A percentile compares a stretch with the other conserved stretches of the same genome.
Evolutionary conservation across 2,888 invertebrate species (phyloP).

Genomic region (Pandemis cinnamomeana): DNA sequence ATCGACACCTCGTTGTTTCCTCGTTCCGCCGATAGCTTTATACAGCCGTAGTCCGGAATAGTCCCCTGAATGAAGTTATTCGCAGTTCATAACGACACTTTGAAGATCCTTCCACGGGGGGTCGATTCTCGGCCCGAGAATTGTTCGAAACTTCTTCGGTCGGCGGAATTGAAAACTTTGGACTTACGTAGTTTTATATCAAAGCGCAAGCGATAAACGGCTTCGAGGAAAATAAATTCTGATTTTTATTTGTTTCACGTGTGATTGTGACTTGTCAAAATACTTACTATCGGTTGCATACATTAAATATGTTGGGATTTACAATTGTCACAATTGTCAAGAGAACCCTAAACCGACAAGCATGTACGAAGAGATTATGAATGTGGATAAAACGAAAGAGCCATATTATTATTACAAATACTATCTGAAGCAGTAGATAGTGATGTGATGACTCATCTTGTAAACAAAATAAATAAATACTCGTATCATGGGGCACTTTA

Average conservation of each 20-base stretch:
- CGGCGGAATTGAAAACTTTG: slow-evolving; percentile 40
- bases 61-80: slow-evolving; percentile 38
- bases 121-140: slow-evolving; percentile 25
- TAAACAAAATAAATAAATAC: no score
- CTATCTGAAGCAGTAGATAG: no score
- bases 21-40: slow-evolving; percentile 29
- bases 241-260: not conserved
- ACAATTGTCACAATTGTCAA: no score
- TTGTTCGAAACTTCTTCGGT: slow-evolving; percentile 35
- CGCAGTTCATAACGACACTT: slow-evolving; percentile 40
- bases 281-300: no score
- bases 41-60: slow-evolving; percentile 28
- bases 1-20: slow-evolving; percentile 37
- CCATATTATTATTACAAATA: no score
- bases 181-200: slow-evolving; percentile 33
- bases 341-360: no score
- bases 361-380: no score
- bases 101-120: slow-evolving; percentile 32
- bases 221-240: not conserved
- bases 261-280: no score
- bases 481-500: no score
- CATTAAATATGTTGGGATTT: no score
- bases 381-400: no score
- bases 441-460: no score
- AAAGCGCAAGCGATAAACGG: slow-evolving; percentile 27